Evolutionary conservation across 1,140 invertebrate species (phyloP).

Genomic region (Anoplolepis gracilipes): DNA sequence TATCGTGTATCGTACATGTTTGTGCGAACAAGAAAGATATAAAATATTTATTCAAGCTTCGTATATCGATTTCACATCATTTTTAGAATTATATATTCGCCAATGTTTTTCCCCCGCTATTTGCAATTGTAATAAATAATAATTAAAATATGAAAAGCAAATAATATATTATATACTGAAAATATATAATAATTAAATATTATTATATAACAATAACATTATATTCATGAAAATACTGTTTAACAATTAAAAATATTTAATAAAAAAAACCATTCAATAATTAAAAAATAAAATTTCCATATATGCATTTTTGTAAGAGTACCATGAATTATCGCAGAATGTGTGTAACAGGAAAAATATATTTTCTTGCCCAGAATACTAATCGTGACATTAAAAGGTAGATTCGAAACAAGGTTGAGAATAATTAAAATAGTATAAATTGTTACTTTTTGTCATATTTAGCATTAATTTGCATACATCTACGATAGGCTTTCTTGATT

Average conservation of each 20-base stretch:
- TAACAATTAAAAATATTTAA: no score
- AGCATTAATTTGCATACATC: conserved; percentile 1
- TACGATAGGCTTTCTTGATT: background rate
- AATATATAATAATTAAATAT: no score
- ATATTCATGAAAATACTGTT: background rate
- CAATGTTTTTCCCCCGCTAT: no score
- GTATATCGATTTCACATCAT: background rate
- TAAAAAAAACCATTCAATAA: no score
- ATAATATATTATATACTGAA: background rate
- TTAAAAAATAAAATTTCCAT: background rate
- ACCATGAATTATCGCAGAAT: background rate
- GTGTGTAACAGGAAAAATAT: background rate
- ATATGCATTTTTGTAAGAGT: background rate
- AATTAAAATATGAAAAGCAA: no score
- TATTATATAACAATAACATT: no score
- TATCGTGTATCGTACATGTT: background rate
- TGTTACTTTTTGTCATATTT: background rate
- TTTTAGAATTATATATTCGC: no score
- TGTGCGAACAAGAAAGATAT: conserved; percentile 35
- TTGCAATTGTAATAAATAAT: no score
- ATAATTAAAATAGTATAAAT: conserved; percentile 9
- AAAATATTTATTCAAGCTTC: conserved; percentile 11
- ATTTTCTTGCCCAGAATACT: background rate
- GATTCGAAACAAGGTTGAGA: background rate
- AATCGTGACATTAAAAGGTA: background rate